These are phyloP conservation scores for Adelphocoris suturalis DNA, from an alignment of 2,888 invertebrate species.

Conservation along the genomic window DNA sequence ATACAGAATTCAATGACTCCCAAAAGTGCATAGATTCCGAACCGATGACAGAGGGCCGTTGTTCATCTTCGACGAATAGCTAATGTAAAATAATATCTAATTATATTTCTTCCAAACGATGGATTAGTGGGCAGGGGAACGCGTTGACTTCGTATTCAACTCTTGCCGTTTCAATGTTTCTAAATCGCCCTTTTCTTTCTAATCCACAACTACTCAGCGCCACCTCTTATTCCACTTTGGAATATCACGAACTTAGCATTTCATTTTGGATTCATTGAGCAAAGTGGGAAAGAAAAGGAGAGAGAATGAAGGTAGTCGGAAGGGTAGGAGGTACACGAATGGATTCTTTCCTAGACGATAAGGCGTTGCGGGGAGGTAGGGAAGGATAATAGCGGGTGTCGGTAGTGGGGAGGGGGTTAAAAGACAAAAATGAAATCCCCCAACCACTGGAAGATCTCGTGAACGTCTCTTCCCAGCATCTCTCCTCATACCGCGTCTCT, in stretches of 20 bases:
- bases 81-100: too few relatives aligned
- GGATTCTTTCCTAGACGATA: slow-evolving; percentile 54
- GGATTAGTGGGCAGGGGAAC: too few relatives aligned
- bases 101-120: too few relatives aligned
- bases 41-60: too few relatives aligned
- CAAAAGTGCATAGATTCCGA: too few relatives aligned
- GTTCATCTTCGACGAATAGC: too few relatives aligned
- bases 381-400: slow-evolving; percentile 8
- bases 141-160: too few relatives aligned
- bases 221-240: slow-evolving; percentile 12
- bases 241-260: slow-evolving; percentile 60
- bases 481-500: not conserved
- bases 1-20: too few relatives aligned
- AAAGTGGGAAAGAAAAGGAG: not conserved
- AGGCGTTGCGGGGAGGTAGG: not conserved
- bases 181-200: slow-evolving; percentile 27
- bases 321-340: slow-evolving; percentile 11
- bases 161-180: slow-evolving; percentile 21
- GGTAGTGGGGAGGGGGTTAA: not conserved
- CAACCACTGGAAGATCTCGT: slow-evolving; percentile 46
- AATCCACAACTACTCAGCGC: slow-evolving; percentile 16
- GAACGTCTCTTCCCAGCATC: slow-evolving; percentile 36
- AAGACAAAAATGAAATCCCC: slow-evolving; percentile 67
- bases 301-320: not conserved
- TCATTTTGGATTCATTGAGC: slow-evolving; percentile 54